phyloP scores from a whole-genome alignment of 1,140 invertebrate genomes.

The Drosophila mojavensis region DNA sequence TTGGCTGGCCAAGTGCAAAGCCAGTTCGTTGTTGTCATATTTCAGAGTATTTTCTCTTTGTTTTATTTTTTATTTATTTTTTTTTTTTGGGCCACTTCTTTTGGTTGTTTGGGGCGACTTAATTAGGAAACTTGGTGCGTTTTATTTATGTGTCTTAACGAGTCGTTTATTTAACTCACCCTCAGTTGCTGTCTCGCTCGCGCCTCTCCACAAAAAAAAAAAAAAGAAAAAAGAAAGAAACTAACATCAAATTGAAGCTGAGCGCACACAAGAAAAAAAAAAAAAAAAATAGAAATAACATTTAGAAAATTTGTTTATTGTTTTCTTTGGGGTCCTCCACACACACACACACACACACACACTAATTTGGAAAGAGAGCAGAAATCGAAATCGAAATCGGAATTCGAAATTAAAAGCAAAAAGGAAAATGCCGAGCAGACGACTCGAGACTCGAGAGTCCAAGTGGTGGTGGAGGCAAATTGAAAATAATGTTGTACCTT shows the following conservation, averaged over 20 bases:
- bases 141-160: slow-evolving; percentile 81
- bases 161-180: slow-evolving; percentile 77
- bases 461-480: slow-evolving; percentile 36
- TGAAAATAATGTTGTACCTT: slow-evolving; percentile 72
- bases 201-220: neutral
- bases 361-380: slow-evolving; percentile 43
- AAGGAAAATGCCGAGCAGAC: slow-evolving; percentile 6
- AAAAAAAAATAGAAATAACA: slow-evolving; percentile 27
- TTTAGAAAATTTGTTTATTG: slow-evolving; percentile 75
- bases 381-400: slow-evolving; percentile 34
- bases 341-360: slow-evolving; percentile 17
- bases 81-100: slow-evolving; percentile 49
- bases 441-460: slow-evolving; percentile 6
- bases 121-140: slow-evolving; percentile 77
- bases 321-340: slow-evolving; percentile 64
- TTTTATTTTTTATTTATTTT: slow-evolving; percentile 57
- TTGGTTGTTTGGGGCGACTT: slow-evolving; percentile 58
- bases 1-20: neutral
- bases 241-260: slow-evolving; percentile 58
- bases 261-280: slow-evolving; percentile 24
- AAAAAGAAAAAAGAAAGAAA: neutral
- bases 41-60: slow-evolving; percentile 18
- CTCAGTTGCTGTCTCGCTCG: slow-evolving; percentile 16
- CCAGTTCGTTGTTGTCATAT: slow-evolving; percentile 2
- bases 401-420: slow-evolving; percentile 54